Percentiles rank a stretch among this genome's conserved stretches.
Evolutionary conservation across 2,797 vertebrate genomes (phyloP).

Genomic region (Crenuchus spilurus): DNA sequence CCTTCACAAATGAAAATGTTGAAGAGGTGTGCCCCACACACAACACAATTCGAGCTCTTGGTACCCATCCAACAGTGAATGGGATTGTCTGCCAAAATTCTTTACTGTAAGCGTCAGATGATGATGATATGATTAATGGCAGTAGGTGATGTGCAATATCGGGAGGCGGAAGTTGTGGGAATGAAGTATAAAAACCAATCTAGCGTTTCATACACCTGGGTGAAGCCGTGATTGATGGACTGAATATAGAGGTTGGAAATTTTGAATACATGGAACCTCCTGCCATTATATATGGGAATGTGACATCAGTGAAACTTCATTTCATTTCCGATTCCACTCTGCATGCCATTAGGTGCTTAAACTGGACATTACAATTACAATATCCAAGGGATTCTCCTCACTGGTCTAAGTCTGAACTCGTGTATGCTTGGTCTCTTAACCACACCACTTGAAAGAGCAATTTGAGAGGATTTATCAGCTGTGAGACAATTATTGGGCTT

Average conservation of each 20-base stretch:
- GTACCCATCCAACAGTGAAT: not conserved
- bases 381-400: not conserved
- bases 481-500: slow-evolving; percentile 31
- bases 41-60: not conserved
- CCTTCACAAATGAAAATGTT: not conserved
- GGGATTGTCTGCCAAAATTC: slow-evolving; percentile 3
- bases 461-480: slow-evolving; percentile 30
- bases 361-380: not conserved
- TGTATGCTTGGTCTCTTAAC: not conserved
- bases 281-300: not conserved
- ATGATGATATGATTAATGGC: slow-evolving; percentile 23
- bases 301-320: not conserved
- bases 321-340: not conserved
- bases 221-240: slow-evolving; percentile 15
- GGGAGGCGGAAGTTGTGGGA: not conserved
- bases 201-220: not conserved
- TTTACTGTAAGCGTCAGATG: slow-evolving; percentile 10
- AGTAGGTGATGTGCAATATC: not conserved
- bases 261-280: not conserved
- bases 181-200: slow-evolving; percentile 3
- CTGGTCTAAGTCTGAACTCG: not conserved
- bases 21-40: not conserved
- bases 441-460: not conserved
- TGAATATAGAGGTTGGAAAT: not conserved
- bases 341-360: not conserved